These are phyloP conservation scores for Psix sp. DNA, from an alignment of 1,140 invertebrate genomes.

Conservation along the genomic window DNA sequence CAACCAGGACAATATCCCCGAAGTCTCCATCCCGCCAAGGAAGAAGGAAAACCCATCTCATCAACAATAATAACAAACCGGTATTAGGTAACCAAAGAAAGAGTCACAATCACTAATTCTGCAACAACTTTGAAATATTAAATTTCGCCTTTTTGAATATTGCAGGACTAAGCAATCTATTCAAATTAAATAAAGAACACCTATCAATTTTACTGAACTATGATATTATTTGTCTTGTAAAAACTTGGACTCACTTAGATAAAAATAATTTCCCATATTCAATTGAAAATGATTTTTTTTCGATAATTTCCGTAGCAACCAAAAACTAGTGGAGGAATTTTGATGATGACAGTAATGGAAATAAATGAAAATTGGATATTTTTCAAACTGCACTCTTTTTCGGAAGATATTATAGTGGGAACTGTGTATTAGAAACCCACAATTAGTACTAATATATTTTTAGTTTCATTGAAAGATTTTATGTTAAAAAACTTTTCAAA, in stretches of 20 bases:
- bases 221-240: not conserved
- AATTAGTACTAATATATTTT: too few relatives aligned
- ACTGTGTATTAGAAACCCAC: not conserved
- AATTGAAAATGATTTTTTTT: not conserved
- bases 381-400: not conserved
- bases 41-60: too few relatives aligned
- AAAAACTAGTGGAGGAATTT: not conserved
- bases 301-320: not conserved
- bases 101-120: not conserved
- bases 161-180: not conserved
- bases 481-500: not conserved
- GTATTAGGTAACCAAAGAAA: not conserved
- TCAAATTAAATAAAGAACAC: constrained; percentile 1
- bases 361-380: not conserved
- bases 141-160: constrained; percentile 3
- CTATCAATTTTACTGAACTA: not conserved
- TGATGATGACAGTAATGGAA: not conserved
- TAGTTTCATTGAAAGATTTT: too few relatives aligned
- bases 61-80: too few relatives aligned
- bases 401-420: not conserved
- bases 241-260: constrained; percentile 1
- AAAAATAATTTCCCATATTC: not conserved
- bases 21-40: too few relatives aligned
- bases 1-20: too few relatives aligned
- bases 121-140: not conserved